Conservation (phyloP, 2,797 vertebrate genomes). For the Hoplostethus mediterraneus region DNA sequence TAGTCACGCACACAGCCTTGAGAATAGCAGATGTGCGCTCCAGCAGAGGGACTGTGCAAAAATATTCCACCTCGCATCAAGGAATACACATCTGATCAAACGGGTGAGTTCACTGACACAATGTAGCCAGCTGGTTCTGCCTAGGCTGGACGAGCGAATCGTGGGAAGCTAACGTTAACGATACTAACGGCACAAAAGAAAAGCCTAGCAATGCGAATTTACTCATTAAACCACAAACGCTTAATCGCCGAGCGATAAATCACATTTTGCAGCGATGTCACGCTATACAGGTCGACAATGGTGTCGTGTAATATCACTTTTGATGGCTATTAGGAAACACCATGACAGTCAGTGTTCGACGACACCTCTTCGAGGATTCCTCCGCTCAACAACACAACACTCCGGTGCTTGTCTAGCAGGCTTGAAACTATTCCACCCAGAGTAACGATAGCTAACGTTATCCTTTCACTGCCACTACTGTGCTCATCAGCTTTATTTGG, state of each 20-base stretch:
- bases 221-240: conserved; percentile 53
- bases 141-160: conserved; percentile 55
- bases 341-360: conserved; percentile 68
- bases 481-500: conserved; percentile 44
- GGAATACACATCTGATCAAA: conserved; percentile 40
- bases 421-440: conserved; percentile 63
- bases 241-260: conserved; percentile 29
- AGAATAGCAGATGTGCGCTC: conserved; percentile 27
- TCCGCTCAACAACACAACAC: conserved; percentile 76
- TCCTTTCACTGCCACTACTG: conserved; percentile 35
- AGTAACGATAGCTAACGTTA: conserved; percentile 39
- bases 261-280: conserved; percentile 36
- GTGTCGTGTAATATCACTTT: conserved; percentile 63
- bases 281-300: conserved; percentile 18
- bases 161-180: conserved; percentile 29
- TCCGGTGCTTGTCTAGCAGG: conserved; percentile 45
- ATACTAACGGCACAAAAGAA: conserved; percentile 68
- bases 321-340: conserved; percentile 43
- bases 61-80: conserved; percentile 51
- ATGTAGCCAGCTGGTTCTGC: conserved; percentile 34
- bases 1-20: conserved; percentile 40
- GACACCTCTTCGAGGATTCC: conserved; percentile 71
- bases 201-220: conserved; percentile 58
- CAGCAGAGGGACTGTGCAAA: conserved; percentile 9
- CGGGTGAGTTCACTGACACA: conserved; percentile 32